Conservation (phyloP, 2,797 vertebrate genomes). For the Sciurus vulgaris region DNA sequence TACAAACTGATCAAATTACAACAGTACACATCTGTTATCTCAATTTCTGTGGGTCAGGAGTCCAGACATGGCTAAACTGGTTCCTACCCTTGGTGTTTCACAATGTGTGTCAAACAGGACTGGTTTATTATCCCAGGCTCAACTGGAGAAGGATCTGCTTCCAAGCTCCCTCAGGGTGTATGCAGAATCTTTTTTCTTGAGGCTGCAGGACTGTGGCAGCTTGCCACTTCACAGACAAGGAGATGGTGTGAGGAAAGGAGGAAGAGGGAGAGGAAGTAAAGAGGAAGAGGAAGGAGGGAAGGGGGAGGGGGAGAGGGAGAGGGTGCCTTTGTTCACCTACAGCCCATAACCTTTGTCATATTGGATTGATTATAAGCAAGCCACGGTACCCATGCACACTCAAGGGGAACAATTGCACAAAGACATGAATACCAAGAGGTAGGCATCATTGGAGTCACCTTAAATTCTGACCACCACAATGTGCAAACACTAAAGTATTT, state of each 20-base stretch:
- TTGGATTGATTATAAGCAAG: slow-evolving; percentile 40
- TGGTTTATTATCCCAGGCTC: slow-evolving; percentile 48
- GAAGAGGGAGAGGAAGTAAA: not conserved
- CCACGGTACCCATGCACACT: not conserved
- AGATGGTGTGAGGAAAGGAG: fast-evolving
- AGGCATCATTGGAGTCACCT: not conserved
- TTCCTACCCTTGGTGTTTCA: not conserved
- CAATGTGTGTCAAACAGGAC: not conserved
- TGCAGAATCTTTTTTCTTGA: not conserved
- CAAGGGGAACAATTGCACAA: not conserved
- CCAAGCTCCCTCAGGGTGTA: not conserved
- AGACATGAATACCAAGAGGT: not conserved
- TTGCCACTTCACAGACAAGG: not conserved
- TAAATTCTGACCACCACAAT: not conserved
- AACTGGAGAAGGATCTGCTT: not conserved
- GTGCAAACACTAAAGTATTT: not conserved
- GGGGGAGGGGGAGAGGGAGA: not conserved
- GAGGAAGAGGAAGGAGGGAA: not conserved
- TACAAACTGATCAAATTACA: not conserved
- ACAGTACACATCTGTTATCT: not conserved
- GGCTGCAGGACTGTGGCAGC: not conserved
- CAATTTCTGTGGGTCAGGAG: slow-evolving; percentile 7
- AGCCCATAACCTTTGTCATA: not conserved
- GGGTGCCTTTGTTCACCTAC: not conserved
- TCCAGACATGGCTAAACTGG: not conserved